Conservation (phyloP, 2,888 invertebrate genomes). For the Panopea generosa region DNA sequence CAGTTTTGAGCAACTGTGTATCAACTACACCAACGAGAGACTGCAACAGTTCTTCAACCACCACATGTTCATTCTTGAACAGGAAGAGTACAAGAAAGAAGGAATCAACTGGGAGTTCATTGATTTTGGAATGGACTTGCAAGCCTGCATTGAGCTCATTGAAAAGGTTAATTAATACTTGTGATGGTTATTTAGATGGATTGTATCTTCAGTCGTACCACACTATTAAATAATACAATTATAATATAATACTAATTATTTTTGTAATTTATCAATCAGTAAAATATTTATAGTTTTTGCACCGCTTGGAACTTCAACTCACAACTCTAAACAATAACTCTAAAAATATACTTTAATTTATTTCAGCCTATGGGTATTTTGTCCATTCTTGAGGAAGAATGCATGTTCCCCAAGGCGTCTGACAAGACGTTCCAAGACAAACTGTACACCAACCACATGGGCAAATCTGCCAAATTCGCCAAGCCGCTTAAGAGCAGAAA, state of each 20-base stretch:
- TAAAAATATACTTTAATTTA: no score
- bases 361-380: conserved; percentile 99
- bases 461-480: conserved; percentile 89
- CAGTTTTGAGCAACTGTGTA: conserved; percentile 99
- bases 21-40: conserved; percentile 99
- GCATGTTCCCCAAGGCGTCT: conserved; percentile 99
- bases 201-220: no score
- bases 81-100: conserved; percentile 97
- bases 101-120: conserved; percentile 98
- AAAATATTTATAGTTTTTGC: not conserved
- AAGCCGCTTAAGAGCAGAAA: conserved; percentile 91
- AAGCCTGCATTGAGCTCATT: conserved; percentile 95
- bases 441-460: conserved; percentile 99
- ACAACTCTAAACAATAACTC: no score
- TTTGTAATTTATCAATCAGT: not conserved
- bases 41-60: conserved; percentile 99
- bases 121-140: conserved; percentile 98
- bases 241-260: no score
- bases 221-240: not conserved
- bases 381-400: conserved; percentile 99
- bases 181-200: no score
- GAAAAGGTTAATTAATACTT: conserved; percentile 83
- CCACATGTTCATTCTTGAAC: conserved; percentile 98
- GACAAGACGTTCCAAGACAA: conserved; percentile 99
- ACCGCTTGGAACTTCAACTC: no score